These are phyloP conservation scores for Flexamia atlantica DNA, from an alignment of 2,888 invertebrate species.

Conservation along the genomic window DNA sequence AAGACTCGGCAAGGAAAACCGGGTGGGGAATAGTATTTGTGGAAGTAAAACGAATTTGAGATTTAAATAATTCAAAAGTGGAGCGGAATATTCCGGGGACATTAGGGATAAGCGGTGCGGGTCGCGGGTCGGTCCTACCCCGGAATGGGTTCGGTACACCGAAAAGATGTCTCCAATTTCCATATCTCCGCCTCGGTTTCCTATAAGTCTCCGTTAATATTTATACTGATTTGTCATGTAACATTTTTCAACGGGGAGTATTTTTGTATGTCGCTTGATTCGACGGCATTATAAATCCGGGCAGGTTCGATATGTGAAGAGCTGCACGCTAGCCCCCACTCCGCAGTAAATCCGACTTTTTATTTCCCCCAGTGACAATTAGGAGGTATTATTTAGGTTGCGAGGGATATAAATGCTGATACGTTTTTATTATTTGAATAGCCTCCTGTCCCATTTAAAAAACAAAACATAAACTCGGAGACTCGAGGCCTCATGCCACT, in stretches of 20 bases:
- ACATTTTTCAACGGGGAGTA: constrained; percentile 59
- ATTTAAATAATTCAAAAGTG: constrained; percentile 23
- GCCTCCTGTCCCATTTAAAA: constrained; percentile 41
- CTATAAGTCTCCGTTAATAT: constrained; percentile 61
- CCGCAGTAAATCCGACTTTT: constrained; percentile 29
- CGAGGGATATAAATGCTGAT: constrained; percentile 12
- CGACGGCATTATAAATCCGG: constrained; percentile 56
- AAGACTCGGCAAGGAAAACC: background rate
- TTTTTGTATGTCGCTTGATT: constrained; percentile 62
- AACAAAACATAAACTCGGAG: constrained; percentile 45
- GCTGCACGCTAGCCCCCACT: constrained; percentile 3
- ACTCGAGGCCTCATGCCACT: constrained; percentile 4
- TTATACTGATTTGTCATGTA: constrained; percentile 63
- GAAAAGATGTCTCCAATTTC: constrained; percentile 55
- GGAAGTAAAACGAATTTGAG: background rate
- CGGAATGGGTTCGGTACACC: constrained; percentile 22
- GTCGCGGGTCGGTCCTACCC: background rate
- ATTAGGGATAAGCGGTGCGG: constrained; percentile 23
- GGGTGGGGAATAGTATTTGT: no score
- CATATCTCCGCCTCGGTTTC: constrained; percentile 50
- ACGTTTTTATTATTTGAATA: constrained; percentile 42
- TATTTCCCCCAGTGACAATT: constrained; percentile 18
- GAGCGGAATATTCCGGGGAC: background rate
- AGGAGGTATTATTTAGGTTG: constrained; percentile 34
- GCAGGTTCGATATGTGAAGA: constrained; percentile 33